Evolutionary conservation across 2,888 invertebrate genomes (phyloP), one percentile per base, ranked within the genome.

Genomic region (Antitype chi): DNA sequence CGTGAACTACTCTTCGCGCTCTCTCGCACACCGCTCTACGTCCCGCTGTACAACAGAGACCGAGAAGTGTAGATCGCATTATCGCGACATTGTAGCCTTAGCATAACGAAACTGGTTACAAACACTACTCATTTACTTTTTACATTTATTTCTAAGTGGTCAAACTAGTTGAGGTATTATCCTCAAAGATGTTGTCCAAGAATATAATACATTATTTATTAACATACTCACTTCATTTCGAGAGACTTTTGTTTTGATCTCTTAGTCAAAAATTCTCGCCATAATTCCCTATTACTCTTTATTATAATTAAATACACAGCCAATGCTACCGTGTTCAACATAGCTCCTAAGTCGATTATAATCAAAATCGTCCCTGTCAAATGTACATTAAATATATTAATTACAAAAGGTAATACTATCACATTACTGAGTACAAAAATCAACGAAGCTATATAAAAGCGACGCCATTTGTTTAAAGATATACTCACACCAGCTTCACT

Each of bases 261-360:
- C 8, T 79, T 79, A 9, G 25, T 57, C 8, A 78, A 8, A 53
- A 15, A 78, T n/a, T 80, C 32, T 47, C 66, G 23, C 80, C 78
- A 78, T 15, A 71, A 25, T 3, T 25, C 25, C 5, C 80, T 25
- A 55, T 78, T 78, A 49, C 60, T 55, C 47, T 72, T 78, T 3
- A 72, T 38, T 66, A 38, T n/a, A 0, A 80, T 25, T 15, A 80
- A 13, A 60, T 66, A 80, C 32, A 80, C 28, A 38, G 49, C 13
- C 28, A 78, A 32, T 15, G 28, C 53, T 49, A 55, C n/a, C n/a
- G 53, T 38, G 15, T 72, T 72, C 9, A 78, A 72, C 6, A 60
- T 17, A 13, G 32, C 32, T 55, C 64, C 80, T 9, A 59, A 25
- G 15, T 70, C 43, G 2, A 25, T 57, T 38, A 79, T 59, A 13